These are phyloP conservation scores for Zaprionus africanus DNA, from an alignment of 1,140 invertebrate species.

Conservation along the genomic window DNA sequence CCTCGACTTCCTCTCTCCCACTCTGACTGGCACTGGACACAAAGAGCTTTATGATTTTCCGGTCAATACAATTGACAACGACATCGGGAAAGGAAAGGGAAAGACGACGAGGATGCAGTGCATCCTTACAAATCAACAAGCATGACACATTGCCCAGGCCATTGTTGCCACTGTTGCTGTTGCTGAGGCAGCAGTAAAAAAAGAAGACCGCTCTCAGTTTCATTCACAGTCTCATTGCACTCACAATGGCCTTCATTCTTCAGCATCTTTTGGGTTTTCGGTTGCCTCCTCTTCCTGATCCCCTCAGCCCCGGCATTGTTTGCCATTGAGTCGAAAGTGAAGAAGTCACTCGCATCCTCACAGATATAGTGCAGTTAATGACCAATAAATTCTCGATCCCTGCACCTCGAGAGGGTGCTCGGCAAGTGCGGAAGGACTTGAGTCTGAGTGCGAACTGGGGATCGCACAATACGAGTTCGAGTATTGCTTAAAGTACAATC, in stretches of 20 bases:
- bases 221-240: slow-evolving; percentile 24
- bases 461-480: neutral
- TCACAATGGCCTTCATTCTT: slow-evolving; percentile 45
- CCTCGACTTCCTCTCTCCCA: slow-evolving; percentile 58
- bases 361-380: slow-evolving; percentile 25
- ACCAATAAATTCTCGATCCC: slow-evolving; percentile 35
- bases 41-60: slow-evolving; percentile 82
- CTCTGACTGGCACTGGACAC: slow-evolving; percentile 35
- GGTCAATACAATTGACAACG: slow-evolving; percentile 75
- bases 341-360: slow-evolving; percentile 1
- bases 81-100: neutral
- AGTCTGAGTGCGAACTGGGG: neutral
- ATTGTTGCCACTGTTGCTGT: slow-evolving; percentile 18
- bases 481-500: neutral
- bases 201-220: slow-evolving; percentile 24
- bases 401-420: neutral
- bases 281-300: neutral
- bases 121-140: slow-evolving; percentile 82
- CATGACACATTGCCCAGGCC: slow-evolving; percentile 68
- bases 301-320: slow-evolving; percentile 13
- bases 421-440: slow-evolving; percentile 1
- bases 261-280: neutral
- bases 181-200: slow-evolving; percentile 60
- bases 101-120: slow-evolving; percentile 33
- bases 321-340: neutral